Conservation (phyloP, 2,113 vertebrate genomes). For the Gracilinanus agilis region DNA sequence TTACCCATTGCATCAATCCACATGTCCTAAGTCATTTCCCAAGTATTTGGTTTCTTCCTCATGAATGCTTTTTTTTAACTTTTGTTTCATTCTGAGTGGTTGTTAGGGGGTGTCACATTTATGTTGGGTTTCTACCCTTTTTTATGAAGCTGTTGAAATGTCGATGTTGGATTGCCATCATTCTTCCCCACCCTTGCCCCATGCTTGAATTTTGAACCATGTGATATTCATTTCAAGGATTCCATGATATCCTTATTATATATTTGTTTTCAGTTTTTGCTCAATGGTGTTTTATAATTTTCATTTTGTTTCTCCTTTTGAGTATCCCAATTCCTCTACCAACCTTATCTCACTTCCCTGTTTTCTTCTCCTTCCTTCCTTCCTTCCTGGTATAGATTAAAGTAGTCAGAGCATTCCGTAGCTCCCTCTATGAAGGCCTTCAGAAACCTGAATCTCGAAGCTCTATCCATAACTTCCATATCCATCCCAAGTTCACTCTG, state of each 20-base stretch:
- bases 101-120: conserved; percentile 69
- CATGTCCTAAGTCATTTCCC: conserved; percentile 49
- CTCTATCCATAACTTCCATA: conserved; percentile 99
- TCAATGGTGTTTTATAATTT: conserved; percentile 52
- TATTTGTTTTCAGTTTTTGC: conserved; percentile 74
- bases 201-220: conserved; percentile 77
- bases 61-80: conserved; percentile 75
- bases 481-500: conserved; percentile 93
- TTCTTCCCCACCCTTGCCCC: conserved; percentile 47
- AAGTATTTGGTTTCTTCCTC: conserved; percentile 34
- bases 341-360: conserved; percentile 58
- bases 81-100: conserved; percentile 69
- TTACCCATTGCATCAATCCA: conserved; percentile 50
- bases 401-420: conserved; percentile 98
- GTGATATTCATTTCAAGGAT: conserved; percentile 63
- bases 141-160: conserved; percentile 80
- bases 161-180: conserved; percentile 67
- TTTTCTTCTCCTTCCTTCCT: conserved; percentile 70
- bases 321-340: background rate
- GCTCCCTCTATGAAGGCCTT: conserved; percentile 92
- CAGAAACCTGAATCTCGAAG: conserved; percentile 93
- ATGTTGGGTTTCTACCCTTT: conserved; percentile 71
- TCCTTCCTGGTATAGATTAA: conserved; percentile 90
- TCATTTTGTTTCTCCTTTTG: conserved; percentile 66
- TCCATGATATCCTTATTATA: conserved; percentile 62